Evolutionary conservation across 2,113 vertebrate genomes (phyloP), one percentile per base, ranked within the genome.

Genomic region (Loxodonta africana): DNA sequence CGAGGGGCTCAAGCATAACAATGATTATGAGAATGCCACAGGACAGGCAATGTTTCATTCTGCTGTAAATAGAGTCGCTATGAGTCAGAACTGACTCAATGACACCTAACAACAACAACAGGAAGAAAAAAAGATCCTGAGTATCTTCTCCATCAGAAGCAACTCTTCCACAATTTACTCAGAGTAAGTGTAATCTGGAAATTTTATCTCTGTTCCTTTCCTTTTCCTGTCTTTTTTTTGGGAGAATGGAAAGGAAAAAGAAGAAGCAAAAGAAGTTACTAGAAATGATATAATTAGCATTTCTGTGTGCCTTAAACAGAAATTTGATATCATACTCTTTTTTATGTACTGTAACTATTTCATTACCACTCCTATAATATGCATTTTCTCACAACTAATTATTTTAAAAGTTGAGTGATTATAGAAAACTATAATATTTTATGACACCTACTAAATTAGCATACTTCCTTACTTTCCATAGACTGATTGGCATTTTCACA

Each of bases 381-480:
- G 7, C 3, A 71, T 2, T 82, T 81, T 83, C 23, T 97, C 69
- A 81, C 41, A 62, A 53, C 4, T 88, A 48, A 51, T 62, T 93
- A 91, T 71, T 96, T 96, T 62, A 46, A 82, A 90, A 96, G 37
- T 51, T 74, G 65, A 85, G 5, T 92, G 53, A 81, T 60, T 69
- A 53, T 33, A 91, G 6, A 14, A 71, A 83, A 48, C 21, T 41
- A 4, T 53, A 73, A 4, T 57, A 95, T 84, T 74, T 95, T 44
- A 80, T 2, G 8, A 85, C 17, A 71, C 11, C 51, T 78, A n/a
- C 26, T 86, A 86, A 74, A 37, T 80, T 83, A 95, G 7, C 37
- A 81, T 21, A 20, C 3, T 65, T 85, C 8, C 33, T 57, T 78
- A 67, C 46, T 84, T 96, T 63, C 53, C 28, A 23, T 51, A 88